Percentiles rank a stretch among this genome's conserved stretches.
Conservation (phyloP, 1,140 invertebrate genomes). For the Tetramorium simillimum region DNA sequence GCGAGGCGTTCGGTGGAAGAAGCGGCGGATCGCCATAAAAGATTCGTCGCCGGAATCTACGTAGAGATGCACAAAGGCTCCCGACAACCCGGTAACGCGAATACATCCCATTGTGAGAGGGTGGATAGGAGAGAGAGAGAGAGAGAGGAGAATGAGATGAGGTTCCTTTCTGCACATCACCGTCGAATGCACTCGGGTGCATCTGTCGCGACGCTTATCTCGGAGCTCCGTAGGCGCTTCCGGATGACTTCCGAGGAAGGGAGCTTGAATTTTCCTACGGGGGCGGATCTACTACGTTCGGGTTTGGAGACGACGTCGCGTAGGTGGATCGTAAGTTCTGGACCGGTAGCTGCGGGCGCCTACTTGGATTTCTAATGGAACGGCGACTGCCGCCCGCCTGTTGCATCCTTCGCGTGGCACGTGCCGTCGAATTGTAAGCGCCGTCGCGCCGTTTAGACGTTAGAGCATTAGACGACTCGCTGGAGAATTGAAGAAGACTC, state of each 20-base stretch:
- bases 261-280: constrained; percentile 24
- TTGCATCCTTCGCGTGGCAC: constrained; percentile 73
- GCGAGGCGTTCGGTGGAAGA: not conserved
- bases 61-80: constrained; percentile 37
- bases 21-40: constrained; percentile 19
- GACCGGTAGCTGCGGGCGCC: constrained; percentile 25
- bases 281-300: constrained; percentile 14
- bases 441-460: not conserved
- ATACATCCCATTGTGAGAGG: constrained; percentile 18
- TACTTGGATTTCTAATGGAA: constrained; percentile 80
- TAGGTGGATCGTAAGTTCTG: constrained; percentile 37
- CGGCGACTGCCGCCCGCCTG: constrained; percentile 75
- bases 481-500: not conserved
- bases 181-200: constrained; percentile 31
- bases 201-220: constrained; percentile 62
- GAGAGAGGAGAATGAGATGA: too few relatives aligned
- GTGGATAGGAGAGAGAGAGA: not conserved
- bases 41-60: constrained; percentile 33
- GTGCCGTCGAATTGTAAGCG: constrained; percentile 40
- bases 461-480: constrained; percentile 14
- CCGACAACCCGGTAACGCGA: constrained; percentile 18
- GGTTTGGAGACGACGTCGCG: not conserved
- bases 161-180: constrained; percentile 6
- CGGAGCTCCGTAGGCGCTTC: constrained; percentile 37
- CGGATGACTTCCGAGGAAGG: constrained; percentile 49